Conservation (phyloP, 2,797 vertebrate genomes). For the Salmo trutta region DNA sequence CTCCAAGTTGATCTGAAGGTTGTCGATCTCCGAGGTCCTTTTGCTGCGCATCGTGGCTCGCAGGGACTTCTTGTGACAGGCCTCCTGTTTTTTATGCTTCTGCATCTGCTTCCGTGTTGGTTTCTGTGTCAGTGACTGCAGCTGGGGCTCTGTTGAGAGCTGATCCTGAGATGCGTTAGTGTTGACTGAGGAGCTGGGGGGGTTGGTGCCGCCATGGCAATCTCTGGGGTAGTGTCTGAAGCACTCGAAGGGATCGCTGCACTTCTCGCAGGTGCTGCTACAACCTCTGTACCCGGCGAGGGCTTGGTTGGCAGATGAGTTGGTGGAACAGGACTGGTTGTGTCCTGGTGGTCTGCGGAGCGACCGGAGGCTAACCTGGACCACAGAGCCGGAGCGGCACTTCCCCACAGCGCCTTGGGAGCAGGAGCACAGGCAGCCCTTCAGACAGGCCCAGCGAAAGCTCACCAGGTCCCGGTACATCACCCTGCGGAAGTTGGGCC, state of each 20-base stretch:
- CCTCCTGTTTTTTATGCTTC: slow-evolving; percentile 8
- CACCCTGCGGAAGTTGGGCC: slow-evolving; percentile 70
- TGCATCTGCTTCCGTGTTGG: slow-evolving; percentile 18
- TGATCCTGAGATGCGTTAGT: slow-evolving; percentile 13
- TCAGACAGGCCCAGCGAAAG: slow-evolving; percentile 56
- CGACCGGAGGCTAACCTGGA: slow-evolving; percentile 38
- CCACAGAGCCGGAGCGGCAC: slow-evolving; percentile 38
- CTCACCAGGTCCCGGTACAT: slow-evolving; percentile 59
- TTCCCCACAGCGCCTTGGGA: slow-evolving; percentile 17
- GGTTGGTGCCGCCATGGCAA: slow-evolving; percentile 27
- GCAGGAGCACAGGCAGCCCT: slow-evolving; percentile 52
- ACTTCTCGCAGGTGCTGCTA: slow-evolving; percentile 41
- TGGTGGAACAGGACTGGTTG: slow-evolving; percentile 46
- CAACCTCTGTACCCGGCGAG: slow-evolving; percentile 12
- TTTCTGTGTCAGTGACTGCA: not conserved
- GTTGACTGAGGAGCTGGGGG: not conserved
- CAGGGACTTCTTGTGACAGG: slow-evolving; percentile 37
- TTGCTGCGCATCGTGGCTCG: slow-evolving; percentile 41
- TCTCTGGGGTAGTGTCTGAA: slow-evolving; percentile 60
- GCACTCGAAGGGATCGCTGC: slow-evolving; percentile 54
- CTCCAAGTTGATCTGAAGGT: slow-evolving; percentile 61
- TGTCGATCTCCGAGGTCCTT: slow-evolving; percentile 59
- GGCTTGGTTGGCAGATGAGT: slow-evolving; percentile 39
- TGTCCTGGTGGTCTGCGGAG: slow-evolving; percentile 33
- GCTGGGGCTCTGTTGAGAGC: slow-evolving; percentile 20